Percentiles rank a stretch among this genome's conserved stretches.
Evolutionary conservation across 2,888 invertebrate species (phyloP).

Genomic region (Thysanoteuthis rhombus): DNA sequence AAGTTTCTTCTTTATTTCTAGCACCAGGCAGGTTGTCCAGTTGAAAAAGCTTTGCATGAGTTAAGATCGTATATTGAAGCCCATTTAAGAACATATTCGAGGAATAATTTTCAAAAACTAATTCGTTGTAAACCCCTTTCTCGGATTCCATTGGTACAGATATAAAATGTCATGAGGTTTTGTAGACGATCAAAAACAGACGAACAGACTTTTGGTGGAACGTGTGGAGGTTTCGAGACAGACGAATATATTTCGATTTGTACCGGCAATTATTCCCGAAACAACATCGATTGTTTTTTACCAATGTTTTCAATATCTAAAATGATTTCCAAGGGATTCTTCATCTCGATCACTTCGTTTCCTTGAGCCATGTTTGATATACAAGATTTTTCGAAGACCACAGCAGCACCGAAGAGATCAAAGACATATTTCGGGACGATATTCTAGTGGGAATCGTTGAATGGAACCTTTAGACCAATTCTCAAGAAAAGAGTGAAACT

Average conservation of each 20-base stretch:
- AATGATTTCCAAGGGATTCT: background rate
- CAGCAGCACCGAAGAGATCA: background rate
- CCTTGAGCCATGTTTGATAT: background rate
- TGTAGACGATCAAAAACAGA: too few relatives aligned
- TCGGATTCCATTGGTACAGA: too few relatives aligned
- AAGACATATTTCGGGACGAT: background rate
- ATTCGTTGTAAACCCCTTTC: too few relatives aligned
- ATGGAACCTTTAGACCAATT: background rate
- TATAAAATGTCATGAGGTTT: too few relatives aligned
- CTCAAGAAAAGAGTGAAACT: background rate
- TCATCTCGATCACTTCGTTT: background rate
- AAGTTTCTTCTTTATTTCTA: too few relatives aligned
- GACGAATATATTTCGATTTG: background rate
- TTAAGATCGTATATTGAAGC: too few relatives aligned
- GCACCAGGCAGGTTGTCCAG: too few relatives aligned
- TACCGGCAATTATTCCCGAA: background rate
- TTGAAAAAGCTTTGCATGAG: too few relatives aligned
- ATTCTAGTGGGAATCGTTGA: background rate
- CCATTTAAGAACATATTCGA: too few relatives aligned
- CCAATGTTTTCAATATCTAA: background rate
- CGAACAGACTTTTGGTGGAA: too few relatives aligned
- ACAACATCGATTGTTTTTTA: background rate
- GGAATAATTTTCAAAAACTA: too few relatives aligned
- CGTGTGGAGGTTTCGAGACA: background rate
- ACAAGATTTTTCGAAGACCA: background rate